Conservation (phyloP, 53 echinoderm and acorn worm species). For the Pentamera pediparva region DNA sequence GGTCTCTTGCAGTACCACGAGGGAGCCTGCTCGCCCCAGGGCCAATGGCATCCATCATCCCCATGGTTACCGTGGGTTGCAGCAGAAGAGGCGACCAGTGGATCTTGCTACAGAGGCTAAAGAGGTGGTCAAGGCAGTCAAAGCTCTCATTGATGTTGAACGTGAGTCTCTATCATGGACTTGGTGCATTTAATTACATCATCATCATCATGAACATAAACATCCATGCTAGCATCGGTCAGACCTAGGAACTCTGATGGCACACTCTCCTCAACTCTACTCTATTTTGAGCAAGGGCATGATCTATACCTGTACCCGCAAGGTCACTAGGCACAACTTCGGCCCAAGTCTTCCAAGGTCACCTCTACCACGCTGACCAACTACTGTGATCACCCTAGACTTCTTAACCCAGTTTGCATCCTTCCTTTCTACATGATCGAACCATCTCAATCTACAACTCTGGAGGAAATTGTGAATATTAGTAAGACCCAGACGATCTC, state of each 20-base stretch:
- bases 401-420: too few relatives aligned
- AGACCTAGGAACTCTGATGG: neutral
- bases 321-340: too few relatives aligned
- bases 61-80: constrained; percentile 82
- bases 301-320: too few relatives aligned
- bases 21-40: constrained; percentile 71
- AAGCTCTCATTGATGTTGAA: constrained; percentile 86
- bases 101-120: constrained; percentile 76
- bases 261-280: neutral
- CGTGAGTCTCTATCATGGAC: constrained; percentile 53
- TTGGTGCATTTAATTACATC: neutral
- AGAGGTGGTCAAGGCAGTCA: constrained; percentile 89
- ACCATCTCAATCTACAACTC: too few relatives aligned
- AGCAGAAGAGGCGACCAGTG: constrained; percentile 56
- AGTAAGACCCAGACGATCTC: too few relatives aligned
- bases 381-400: too few relatives aligned
- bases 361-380: too few relatives aligned
- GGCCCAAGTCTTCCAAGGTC: too few relatives aligned
- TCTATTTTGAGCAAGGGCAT: neutral
- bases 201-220: neutral
- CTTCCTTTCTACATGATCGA: too few relatives aligned
- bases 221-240: neutral
- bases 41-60: constrained; percentile 60
- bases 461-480: too few relatives aligned
- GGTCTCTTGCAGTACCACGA: constrained; percentile 21